Evolutionary conservation across 1,140 invertebrate genomes (phyloP).

Genomic region (Ceratina japonica): DNA sequence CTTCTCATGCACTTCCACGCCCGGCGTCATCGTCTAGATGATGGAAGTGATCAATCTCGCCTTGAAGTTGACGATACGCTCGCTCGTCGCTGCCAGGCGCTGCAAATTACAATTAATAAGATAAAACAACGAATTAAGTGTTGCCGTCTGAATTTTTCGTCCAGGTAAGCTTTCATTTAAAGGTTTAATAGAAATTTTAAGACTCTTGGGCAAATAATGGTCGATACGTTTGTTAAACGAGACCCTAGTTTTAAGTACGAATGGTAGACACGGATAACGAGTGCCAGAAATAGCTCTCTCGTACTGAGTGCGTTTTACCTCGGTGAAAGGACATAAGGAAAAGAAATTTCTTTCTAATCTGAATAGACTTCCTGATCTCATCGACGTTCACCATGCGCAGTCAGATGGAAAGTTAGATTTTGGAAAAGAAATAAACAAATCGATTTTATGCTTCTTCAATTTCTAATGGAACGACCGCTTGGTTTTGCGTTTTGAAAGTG

Average conservation of each 20-base stretch:
- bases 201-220: too few species aligned
- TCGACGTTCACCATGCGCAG: background rate
- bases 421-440: background rate
- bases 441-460: background rate
- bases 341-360: slow-evolving; percentile 5
- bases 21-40: slow-evolving; percentile 81
- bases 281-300: too few species aligned
- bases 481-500: background rate
- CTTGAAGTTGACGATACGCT: slow-evolving; percentile 94
- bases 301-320: too few species aligned
- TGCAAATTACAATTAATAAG: slow-evolving; percentile 72
- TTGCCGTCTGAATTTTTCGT: too few species aligned
- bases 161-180: too few species aligned
- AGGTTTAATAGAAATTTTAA: too few species aligned
- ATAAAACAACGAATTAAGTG: background rate
- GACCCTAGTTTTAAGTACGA: too few species aligned
- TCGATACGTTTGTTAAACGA: too few species aligned
- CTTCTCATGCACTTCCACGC: slow-evolving; percentile 50
- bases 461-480: background rate
- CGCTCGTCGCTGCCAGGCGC: slow-evolving; percentile 91
- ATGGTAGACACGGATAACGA: too few species aligned
- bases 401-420: background rate
- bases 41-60: slow-evolving; percentile 92
- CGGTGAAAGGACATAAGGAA: background rate
- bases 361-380: background rate